These are phyloP conservation scores for Gambelia wislizenii DNA, from an alignment of 2,797 vertebrate genomes.

Conservation along the genomic window DNA sequence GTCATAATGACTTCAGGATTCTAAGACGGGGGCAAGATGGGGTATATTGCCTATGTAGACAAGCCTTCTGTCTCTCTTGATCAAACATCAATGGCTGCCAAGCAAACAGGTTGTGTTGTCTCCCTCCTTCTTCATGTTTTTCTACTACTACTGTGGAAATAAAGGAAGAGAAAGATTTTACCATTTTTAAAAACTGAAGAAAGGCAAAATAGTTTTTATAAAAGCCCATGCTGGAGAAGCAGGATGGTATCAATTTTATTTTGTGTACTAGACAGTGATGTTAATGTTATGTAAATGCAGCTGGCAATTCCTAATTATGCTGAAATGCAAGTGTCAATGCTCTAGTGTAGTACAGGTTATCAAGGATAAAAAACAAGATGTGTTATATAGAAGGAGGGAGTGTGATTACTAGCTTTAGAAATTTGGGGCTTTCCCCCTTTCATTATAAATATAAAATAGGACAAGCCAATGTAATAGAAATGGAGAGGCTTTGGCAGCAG, in stretches of 20 bases:
- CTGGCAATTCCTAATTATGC: slow-evolving; percentile 75
- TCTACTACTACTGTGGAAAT: slow-evolving; percentile 52
- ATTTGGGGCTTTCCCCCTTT: slow-evolving; percentile 51
- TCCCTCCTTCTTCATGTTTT: slow-evolving; percentile 52
- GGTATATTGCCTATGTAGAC: too few relatives aligned
- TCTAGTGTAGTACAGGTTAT: slow-evolving; percentile 75
- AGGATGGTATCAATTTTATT: slow-evolving; percentile 72
- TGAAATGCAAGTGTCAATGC: slow-evolving; percentile 76
- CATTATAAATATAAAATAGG: slow-evolving; percentile 75
- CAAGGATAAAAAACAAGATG: slow-evolving; percentile 77
- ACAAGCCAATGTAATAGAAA: slow-evolving; percentile 65
- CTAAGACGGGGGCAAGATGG: too few relatives aligned
- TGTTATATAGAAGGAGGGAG: slow-evolving; percentile 67
- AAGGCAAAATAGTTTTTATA: slow-evolving; percentile 50
- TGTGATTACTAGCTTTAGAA: slow-evolving; percentile 73
- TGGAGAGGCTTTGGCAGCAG: slow-evolving; percentile 42
- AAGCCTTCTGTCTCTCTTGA: too few relatives aligned
- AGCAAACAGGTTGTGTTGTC: slow-evolving; percentile 53
- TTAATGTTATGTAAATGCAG: slow-evolving; percentile 79
- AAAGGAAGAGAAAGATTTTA: not conserved
- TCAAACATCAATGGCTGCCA: slow-evolving; percentile 13
- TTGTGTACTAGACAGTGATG: slow-evolving; percentile 76
- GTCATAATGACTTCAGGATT: too few relatives aligned
- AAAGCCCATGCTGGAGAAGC: slow-evolving; percentile 63
- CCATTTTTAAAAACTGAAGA: slow-evolving; percentile 4